Evolutionary conservation across 2,888 invertebrate genomes (phyloP).

Genomic region (Cryptocheilus praepositus): DNA sequence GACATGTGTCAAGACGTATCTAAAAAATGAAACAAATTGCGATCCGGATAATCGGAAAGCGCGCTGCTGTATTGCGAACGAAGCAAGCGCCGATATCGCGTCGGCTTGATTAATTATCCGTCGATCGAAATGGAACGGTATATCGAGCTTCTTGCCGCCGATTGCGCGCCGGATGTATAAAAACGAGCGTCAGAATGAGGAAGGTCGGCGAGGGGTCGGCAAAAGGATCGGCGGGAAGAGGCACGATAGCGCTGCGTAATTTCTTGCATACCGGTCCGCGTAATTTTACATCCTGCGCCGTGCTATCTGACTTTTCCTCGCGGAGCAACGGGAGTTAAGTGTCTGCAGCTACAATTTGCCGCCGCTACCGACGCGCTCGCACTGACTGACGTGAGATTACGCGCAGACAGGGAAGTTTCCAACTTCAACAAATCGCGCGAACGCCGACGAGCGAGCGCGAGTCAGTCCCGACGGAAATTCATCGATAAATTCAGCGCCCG

Average conservation of each 20-base stretch:
- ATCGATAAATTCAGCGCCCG: conserved; percentile 3
- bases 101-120: conserved; percentile 32
- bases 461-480: conserved; percentile 1
- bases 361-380: conserved; percentile 11
- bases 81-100: too few species aligned
- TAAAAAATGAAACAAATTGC: too few species aligned
- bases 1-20: too few species aligned
- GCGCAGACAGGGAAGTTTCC: neutral
- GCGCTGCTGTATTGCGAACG: too few species aligned
- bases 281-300: conserved; percentile 26
- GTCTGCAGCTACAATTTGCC: conserved; percentile 24
- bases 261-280: conserved; percentile 17
- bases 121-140: conserved; percentile 24
- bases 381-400: conserved; percentile 31
- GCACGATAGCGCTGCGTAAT: conserved; percentile 25
- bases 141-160: conserved; percentile 14
- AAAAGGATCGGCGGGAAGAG: neutral
- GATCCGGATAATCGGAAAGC: too few species aligned
- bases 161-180: conserved; percentile 3
- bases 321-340: conserved; percentile 33
- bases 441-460: neutral
- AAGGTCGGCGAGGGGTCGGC: conserved; percentile 16
- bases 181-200: conserved; percentile 27
- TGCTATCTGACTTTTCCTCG: conserved; percentile 10
- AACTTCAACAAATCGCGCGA: neutral